These are phyloP conservation scores for Girardinus metallicus DNA, from an alignment of 2,797 vertebrate species.

Conservation along the genomic window DNA sequence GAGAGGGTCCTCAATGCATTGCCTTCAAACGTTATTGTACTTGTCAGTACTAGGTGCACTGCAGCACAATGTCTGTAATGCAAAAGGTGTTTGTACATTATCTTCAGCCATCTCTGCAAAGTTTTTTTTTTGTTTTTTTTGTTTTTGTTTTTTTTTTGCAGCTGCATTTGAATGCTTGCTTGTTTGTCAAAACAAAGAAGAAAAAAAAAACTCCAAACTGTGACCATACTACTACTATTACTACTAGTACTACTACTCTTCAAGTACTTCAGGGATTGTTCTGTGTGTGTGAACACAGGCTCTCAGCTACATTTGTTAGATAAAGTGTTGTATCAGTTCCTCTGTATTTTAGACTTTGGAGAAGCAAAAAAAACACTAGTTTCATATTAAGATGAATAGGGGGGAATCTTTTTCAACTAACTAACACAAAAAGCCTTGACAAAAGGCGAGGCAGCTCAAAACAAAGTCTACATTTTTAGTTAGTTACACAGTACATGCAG, in stretches of 20 bases:
- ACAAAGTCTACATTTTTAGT: constrained; percentile 86
- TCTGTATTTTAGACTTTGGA: constrained; percentile 96
- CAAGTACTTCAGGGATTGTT: constrained; percentile 95
- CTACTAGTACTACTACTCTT: constrained; percentile 79
- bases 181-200: constrained; percentile 79
- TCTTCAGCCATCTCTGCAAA: constrained; percentile 79
- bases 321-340: constrained; percentile 95
- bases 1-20: constrained; percentile 80
- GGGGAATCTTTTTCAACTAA: constrained; percentile 85
- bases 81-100: constrained; percentile 81
- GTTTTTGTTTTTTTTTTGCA: constrained; percentile 55
- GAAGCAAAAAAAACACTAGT: constrained; percentile 96
- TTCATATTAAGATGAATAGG: constrained; percentile 92
- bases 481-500: constrained; percentile 86
- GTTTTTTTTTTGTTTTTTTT: too few species aligned
- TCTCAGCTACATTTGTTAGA: constrained; percentile 92
- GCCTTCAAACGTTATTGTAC: constrained; percentile 78
- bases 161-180: constrained; percentile 75
- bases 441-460: constrained; percentile 85
- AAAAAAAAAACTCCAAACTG: constrained; percentile 86
- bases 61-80: constrained; percentile 88
- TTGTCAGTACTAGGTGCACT: constrained; percentile 81
- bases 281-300: constrained; percentile 85
- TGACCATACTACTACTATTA: constrained; percentile 86
- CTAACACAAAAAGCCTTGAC: constrained; percentile 84